Evolutionary conservation across 1,140 invertebrate species (phyloP), one percentile per base, ranked within the genome.

Genomic region (Uloborus diversus): DNA sequence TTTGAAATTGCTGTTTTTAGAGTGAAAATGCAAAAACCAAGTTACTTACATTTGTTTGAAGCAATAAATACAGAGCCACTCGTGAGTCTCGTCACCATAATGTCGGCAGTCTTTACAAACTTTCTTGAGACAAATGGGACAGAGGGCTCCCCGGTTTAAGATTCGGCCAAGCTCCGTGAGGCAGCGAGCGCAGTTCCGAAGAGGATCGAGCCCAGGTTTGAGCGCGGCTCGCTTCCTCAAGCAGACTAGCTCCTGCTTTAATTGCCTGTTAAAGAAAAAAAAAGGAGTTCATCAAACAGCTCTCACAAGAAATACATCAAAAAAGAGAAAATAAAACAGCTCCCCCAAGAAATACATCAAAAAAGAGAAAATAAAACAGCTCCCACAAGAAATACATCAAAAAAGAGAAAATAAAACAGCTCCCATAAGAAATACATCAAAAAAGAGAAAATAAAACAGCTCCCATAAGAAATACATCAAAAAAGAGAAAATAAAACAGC

Each of bases 51-150:
- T 90, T 86, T 92, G 90, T 87, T 92, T 93, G 84, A 92, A 89
- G 86, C 92, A 94, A 82, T 92, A 89, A 68, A 89, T 88, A 85
- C 93, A 93, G 61, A 93, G 88, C 92, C 92, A 93, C 83, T 93
- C 90, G 66, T 89, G 88, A 69, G 88, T 88, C 79, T 61, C 49
- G 20, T 65, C 65, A 32, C 76, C 42, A 80, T 66, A 70, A 3
- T 69, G 49, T 37, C 92, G 89, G 85, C 93, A 93, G 83, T 89
- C 89, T 85, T 93, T 92, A 87, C 92, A 93, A 32, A 93, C 92
- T 82, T 91, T 88, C 84, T 91, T 88, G 81, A 90, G 88, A 86
- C 93, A 94, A 7, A 90, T 88, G 61, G 89, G 88, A 85, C 93
- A 94, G 56, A 89, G 85, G 13, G 92, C 92, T 4, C 92, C 92